Conservation (phyloP, 2,113 vertebrate genomes). For the Sigmodon hispidus region DNA sequence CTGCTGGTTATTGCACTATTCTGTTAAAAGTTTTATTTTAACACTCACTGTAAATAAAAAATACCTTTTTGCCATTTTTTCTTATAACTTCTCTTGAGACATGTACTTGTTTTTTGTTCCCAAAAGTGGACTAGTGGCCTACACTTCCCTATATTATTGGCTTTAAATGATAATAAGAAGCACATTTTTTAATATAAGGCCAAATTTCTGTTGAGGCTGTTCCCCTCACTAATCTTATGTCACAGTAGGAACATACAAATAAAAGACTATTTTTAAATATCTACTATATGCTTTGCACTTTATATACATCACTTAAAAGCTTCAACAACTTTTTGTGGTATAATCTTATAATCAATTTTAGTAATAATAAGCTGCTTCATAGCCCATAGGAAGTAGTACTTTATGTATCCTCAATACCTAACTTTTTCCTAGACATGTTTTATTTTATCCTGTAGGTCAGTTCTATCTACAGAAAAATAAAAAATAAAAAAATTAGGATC, state of each 20-base stretch:
- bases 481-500: neutral
- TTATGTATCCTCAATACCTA: neutral
- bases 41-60: constrained; percentile 1
- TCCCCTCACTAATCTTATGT: constrained; percentile 19
- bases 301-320: constrained; percentile 40
- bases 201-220: constrained; percentile 22
- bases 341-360: constrained; percentile 40
- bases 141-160: neutral
- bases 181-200: neutral
- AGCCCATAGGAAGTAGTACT: neutral
- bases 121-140: neutral
- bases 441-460: constrained; percentile 13
- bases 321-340: neutral
- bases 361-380: neutral
- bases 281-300: neutral
- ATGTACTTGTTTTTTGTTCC: neutral
- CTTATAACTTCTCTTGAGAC: constrained; percentile 2
- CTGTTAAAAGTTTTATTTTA: constrained; percentile 47
- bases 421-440: constrained; percentile 6
- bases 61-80: neutral
- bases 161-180: constrained; percentile 29
- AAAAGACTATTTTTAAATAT: neutral
- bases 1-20: constrained; percentile 17
- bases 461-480: constrained; percentile 20
- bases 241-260: neutral